Evolutionary conservation across 1,140 invertebrate species (phyloP).

Genomic region (Drosophila busckii): DNA sequence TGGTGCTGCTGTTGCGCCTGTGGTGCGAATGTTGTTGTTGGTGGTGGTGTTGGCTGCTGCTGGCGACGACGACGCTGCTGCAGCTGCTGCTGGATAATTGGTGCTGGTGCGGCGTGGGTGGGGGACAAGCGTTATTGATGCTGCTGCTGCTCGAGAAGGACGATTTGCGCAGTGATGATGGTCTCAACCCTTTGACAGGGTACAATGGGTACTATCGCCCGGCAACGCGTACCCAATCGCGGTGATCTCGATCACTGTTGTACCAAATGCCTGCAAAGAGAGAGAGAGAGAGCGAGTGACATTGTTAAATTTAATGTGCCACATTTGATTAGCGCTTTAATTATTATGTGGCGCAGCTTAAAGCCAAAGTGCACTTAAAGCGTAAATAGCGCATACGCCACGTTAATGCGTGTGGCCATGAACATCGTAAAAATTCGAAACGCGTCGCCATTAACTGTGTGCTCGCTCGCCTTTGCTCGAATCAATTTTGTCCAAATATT

Average conservation of each 20-base stretch:
- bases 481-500: slow-evolving; percentile 71
- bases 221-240: slow-evolving; percentile 79
- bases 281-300: neutral
- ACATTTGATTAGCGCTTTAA: slow-evolving; percentile 54
- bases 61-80: too few species aligned
- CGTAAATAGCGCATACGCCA: slow-evolving; percentile 61
- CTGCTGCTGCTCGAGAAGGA: slow-evolving; percentile 69
- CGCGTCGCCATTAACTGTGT: slow-evolving; percentile 49
- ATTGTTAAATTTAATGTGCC: neutral
- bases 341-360: slow-evolving; percentile 45
- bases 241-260: slow-evolving; percentile 78
- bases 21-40: slow-evolving; percentile 33
- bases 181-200: slow-evolving; percentile 78
- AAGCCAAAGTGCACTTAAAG: slow-evolving; percentile 67
- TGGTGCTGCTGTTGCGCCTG: slow-evolving; percentile 36
- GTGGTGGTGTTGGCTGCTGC: slow-evolving; percentile 32
- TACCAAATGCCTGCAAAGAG: slow-evolving; percentile 75
- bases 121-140: slow-evolving; percentile 74
- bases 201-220: slow-evolving; percentile 79
- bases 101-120: slow-evolving; percentile 69
- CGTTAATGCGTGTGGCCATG: slow-evolving; percentile 47
- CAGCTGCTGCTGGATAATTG: slow-evolving; percentile 49
- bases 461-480: slow-evolving; percentile 3
- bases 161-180: slow-evolving; percentile 78
- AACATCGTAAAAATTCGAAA: slow-evolving; percentile 32